Percentiles rank a stretch among this genome's conserved stretches.
phyloP scores from a whole-genome alignment of 2,113 vertebrate species.

The Calyptomena viridis region DNA sequence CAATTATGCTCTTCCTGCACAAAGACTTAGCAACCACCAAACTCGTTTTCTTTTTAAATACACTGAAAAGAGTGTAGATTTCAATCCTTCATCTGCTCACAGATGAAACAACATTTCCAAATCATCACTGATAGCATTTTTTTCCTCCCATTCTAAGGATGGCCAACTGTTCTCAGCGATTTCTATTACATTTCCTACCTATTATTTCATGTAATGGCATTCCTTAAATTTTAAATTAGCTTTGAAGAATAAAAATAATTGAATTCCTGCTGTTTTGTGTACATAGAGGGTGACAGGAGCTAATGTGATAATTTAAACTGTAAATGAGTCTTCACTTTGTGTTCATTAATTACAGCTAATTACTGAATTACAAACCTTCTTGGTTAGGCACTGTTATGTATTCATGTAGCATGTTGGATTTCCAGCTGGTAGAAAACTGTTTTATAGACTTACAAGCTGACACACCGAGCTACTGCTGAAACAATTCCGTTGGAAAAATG shows the following conservation, averaged over 20 bases:
- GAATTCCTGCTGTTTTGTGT: slow-evolving; percentile 98
- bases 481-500: slow-evolving; percentile 74
- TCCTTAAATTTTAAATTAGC: slow-evolving; percentile 94
- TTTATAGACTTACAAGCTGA: slow-evolving; percentile 84
- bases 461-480: slow-evolving; percentile 73
- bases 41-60: slow-evolving; percentile 74
- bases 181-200: slow-evolving; percentile 85
- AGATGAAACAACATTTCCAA: slow-evolving; percentile 78
- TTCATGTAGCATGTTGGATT: slow-evolving; percentile 87
- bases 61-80: slow-evolving; percentile 74
- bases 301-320: slow-evolving; percentile 99
- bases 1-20: slow-evolving; percentile 48
- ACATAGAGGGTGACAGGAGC: slow-evolving; percentile 97
- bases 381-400: slow-evolving; percentile 88
- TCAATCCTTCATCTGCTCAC: slow-evolving; percentile 79
- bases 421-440: slow-evolving; percentile 86
- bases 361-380: slow-evolving; percentile 93
- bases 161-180: slow-evolving; percentile 81
- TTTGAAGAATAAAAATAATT: slow-evolving; percentile 96
- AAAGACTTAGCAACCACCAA: slow-evolving; percentile 60
- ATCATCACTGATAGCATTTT: slow-evolving; percentile 74
- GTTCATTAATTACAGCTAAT: slow-evolving; percentile 99
- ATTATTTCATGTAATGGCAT: slow-evolving; percentile 89
- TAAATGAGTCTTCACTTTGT: slow-evolving; percentile 99
- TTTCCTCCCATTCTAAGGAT: slow-evolving; percentile 76